These are phyloP conservation scores for Ectemnius lituratus DNA, from an alignment of 2,888 invertebrate genomes.

Conservation along the genomic window DNA sequence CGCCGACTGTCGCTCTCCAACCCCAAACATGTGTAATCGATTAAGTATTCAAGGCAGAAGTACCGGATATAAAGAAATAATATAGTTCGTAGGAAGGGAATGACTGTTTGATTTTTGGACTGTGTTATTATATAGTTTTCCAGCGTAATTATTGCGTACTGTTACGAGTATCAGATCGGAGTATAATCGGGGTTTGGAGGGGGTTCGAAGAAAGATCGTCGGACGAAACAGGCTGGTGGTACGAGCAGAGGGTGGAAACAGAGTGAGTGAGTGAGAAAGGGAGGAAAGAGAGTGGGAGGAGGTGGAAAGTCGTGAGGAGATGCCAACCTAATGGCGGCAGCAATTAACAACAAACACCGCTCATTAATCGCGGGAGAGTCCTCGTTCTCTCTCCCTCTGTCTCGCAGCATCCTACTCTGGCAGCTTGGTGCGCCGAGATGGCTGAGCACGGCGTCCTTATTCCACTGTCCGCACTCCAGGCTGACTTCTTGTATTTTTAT, in stretches of 20 bases:
- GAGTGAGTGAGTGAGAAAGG: slow-evolving; percentile 18
- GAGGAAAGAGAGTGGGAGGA: slow-evolving; percentile 26
- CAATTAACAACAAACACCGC: slow-evolving; percentile 78
- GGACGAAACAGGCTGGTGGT: slow-evolving; percentile 36
- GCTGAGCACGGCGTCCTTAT: slow-evolving; percentile 24
- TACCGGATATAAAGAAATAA: too few species aligned
- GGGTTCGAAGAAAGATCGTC: slow-evolving; percentile 40
- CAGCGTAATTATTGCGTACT: too few species aligned
- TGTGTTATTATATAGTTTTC: too few species aligned
- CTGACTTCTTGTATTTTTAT: slow-evolving; percentile 35
- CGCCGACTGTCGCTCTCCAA: too few species aligned
- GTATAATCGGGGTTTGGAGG: slow-evolving; percentile 8
- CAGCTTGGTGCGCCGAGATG: slow-evolving; percentile 47
- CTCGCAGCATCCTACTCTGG: slow-evolving; percentile 18
- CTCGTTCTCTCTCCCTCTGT: slow-evolving; percentile 48
- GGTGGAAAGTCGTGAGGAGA: slow-evolving; percentile 64
- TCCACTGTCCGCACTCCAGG: slow-evolving; percentile 5
- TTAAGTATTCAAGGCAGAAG: too few species aligned
- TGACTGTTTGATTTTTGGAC: too few species aligned
- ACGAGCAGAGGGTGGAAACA: slow-evolving; percentile 20
- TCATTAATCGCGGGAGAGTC: slow-evolving; percentile 76
- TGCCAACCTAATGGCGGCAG: slow-evolving; percentile 77
- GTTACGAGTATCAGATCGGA: too few species aligned
- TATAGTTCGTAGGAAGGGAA: too few species aligned
- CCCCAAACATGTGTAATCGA: too few species aligned